Evolutionary conservation across 2,113 vertebrate genomes (phyloP), one percentile per base, ranked within the genome.

Genomic region (Prionailurus bengalensis): DNA sequence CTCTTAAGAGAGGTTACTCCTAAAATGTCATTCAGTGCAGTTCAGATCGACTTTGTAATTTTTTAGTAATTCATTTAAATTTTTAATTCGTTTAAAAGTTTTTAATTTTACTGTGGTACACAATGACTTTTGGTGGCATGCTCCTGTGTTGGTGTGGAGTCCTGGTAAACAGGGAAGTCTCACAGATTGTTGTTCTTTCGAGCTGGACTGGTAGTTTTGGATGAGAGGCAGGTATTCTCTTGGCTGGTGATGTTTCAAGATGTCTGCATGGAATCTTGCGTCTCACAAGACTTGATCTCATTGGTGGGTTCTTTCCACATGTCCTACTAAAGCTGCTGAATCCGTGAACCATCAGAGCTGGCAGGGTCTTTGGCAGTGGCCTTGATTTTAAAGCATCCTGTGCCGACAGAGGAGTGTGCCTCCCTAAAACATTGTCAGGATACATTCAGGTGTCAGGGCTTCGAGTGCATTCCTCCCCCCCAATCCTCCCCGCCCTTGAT

Each of bases 311-410:
- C 19, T 83, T 91, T 82, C 42, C 27, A 48, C 81, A 78, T 29
- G 48, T 31, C 48, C 33, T 80, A 15, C 48, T 23, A 25, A 81
- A 7, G 23, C 74, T 94, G 42, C 51, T 17, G 31, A 84, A 17
- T 92, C 73, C 73, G 29, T 33, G 71, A 88, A 36, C 0, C 0
- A 29, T 89, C 84, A 70, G 71, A 93, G 85, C 91, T 86, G 53
- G 17, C 13, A n/a, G 53, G 78, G 66, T 89, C 91, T 93, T 94
- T 27, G 33, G 66, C 71, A 10, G 31, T 65, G 89, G 27, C 93
- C 92, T 95, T 96, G 93, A 85, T 79, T 91, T 68, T 36, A 78
- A 81, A 92, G 53, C 42, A 12, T n/a, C 2, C 0, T 0, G 42
- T 80, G 61, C 58, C 61, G 33, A 92, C 76, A 53, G 76, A 61